Evolutionary conservation across 2,113 vertebrate species (phyloP).

Genomic region (Phalacrocorax carbo): DNA sequence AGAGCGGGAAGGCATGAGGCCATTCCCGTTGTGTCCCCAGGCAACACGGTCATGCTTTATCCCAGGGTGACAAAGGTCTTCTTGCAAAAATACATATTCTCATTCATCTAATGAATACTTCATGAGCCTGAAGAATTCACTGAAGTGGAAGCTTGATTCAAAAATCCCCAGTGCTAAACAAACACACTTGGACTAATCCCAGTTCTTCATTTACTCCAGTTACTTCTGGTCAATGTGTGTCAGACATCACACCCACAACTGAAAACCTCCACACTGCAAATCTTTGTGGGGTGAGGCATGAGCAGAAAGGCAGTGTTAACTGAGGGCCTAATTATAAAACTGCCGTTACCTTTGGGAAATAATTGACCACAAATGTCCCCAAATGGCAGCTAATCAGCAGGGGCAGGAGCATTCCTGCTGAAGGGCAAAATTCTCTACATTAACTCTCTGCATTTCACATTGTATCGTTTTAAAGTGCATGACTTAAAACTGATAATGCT

Average conservation of each 20-base stretch:
- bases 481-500: not conserved
- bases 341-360: not conserved
- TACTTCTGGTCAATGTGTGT: fast-evolving
- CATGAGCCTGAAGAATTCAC: not conserved
- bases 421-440: not conserved
- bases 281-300: not conserved
- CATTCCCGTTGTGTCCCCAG: not conserved
- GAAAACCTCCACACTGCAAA: not conserved
- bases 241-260: not conserved
- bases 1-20: not conserved
- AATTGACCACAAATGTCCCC: not conserved
- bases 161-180: not conserved
- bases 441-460: not conserved
- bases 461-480: not conserved
- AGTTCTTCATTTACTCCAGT: not conserved
- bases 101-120: not conserved
- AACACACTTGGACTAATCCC: not conserved
- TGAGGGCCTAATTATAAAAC: slow-evolving; percentile 10
- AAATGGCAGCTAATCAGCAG: not conserved
- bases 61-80: not conserved
- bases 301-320: not conserved
- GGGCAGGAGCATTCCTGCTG: not conserved
- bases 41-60: not conserved
- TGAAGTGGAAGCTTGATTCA: not conserved
- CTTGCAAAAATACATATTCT: not conserved